Percentiles rank a stretch among this genome's conserved stretches.
These are phyloP conservation scores for Clarias magur DNA, from an alignment of 2,113 vertebrate genomes.

Conservation along the genomic window DNA sequence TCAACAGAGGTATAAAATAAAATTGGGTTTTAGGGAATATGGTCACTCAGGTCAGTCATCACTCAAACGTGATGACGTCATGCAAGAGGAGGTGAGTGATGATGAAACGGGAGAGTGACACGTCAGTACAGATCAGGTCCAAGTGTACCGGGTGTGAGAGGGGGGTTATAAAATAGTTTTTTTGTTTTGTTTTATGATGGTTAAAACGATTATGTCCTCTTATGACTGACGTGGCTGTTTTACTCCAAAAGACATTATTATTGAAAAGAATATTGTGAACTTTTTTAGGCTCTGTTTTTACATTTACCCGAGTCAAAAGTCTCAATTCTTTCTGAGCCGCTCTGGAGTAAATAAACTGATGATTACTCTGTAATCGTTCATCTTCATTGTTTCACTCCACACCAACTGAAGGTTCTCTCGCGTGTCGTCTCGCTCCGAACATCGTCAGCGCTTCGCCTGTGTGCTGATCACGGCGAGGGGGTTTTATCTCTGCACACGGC, in stretches of 20 bases:
- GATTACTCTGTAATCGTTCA: neutral
- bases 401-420: neutral
- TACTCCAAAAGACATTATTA: no score
- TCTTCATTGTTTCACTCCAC: neutral
- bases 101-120: slow-evolving; percentile 73
- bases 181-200: no score
- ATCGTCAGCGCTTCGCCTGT: no score
- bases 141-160: neutral
- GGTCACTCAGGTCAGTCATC: no score
- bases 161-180: neutral
- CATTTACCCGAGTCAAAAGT: neutral
- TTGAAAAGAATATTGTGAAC: no score
- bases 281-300: no score
- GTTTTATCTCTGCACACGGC: slow-evolving; percentile 35
- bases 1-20: neutral
- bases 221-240: no score
- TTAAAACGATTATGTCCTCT: no score
- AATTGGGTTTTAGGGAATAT: no score
- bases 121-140: slow-evolving; percentile 64
- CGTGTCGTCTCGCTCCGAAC: no score
- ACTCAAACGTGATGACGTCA: neutral
- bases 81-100: slow-evolving; percentile 44
- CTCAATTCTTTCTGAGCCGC: neutral
- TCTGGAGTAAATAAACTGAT: neutral
- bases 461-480: neutral